Percentiles rank a stretch among this genome's conserved stretches.
phyloP scores from a whole-genome alignment of 1,140 invertebrate genomes.

The Neodiprion fabricii region DNA sequence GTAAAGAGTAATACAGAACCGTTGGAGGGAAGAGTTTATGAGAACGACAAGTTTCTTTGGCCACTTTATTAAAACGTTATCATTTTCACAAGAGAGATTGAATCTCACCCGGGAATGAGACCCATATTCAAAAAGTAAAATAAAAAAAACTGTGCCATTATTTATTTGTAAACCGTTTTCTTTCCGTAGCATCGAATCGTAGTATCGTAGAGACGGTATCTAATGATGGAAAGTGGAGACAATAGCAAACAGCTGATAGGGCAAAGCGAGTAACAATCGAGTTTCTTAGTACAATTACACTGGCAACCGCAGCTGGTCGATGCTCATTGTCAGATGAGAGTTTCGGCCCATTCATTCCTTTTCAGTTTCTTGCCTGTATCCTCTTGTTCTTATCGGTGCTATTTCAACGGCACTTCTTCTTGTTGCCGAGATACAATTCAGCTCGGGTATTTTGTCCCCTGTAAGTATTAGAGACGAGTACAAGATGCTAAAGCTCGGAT shows the following conservation, averaged over 20 bases:
- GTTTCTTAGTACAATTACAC: not conserved
- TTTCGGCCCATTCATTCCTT: not conserved
- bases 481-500: too few relatives aligned
- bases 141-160: too few relatives aligned
- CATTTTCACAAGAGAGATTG: not conserved
- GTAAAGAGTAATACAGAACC: not conserved
- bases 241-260: not conserved
- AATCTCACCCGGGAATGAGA: too few relatives aligned
- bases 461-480: too few relatives aligned
- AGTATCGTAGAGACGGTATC: not conserved
- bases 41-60: not conserved
- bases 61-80: not conserved
- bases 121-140: too few relatives aligned
- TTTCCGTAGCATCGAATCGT: not conserved
- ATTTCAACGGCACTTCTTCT: not conserved
- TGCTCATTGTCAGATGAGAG: constrained; percentile 1
- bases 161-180: too few relatives aligned
- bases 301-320: constrained; percentile 3
- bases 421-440: not conserved
- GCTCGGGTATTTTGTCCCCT: not conserved
- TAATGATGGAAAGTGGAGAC: not conserved
- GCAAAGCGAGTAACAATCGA: not conserved
- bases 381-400: not conserved
- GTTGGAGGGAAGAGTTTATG: not conserved
- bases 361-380: not conserved